These are phyloP conservation scores for Pherbina coryleti DNA, from an alignment of 2,888 invertebrate genomes.

Conservation along the genomic window DNA sequence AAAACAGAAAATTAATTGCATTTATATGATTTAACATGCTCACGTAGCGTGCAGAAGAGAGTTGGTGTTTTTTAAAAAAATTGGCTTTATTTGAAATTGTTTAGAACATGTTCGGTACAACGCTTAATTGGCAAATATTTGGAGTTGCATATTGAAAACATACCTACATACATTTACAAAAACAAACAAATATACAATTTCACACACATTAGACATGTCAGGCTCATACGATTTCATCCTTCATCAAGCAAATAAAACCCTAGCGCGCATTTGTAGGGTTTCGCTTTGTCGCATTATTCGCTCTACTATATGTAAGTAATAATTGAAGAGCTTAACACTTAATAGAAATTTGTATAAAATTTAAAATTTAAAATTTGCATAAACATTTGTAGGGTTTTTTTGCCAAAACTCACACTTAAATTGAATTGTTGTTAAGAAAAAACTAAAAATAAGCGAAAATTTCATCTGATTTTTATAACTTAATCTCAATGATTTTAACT, in stretches of 20 bases:
- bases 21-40: background rate
- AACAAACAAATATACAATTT: background rate
- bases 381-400: background rate
- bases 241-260: background rate
- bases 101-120: background rate
- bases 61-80: no score
- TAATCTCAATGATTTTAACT: no score
- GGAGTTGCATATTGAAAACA: slow-evolving; percentile 9
- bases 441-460: background rate
- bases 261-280: background rate
- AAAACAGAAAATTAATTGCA: background rate
- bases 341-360: background rate
- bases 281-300: slow-evolving; percentile 6
- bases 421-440: background rate
- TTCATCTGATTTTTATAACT: no score
- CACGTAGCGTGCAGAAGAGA: no score
- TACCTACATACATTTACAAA: background rate
- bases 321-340: slow-evolving; percentile 20
- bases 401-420: background rate
- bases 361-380: no score
- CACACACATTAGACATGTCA: background rate
- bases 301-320: background rate
- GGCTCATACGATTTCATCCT: background rate
- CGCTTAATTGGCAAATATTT: slow-evolving; percentile 17
- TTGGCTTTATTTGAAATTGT: no score